Percentiles rank a stretch among this genome's conserved stretches.
Conservation (phyloP, 2,888 invertebrate genomes). For the Trichopria drosophilae region DNA sequence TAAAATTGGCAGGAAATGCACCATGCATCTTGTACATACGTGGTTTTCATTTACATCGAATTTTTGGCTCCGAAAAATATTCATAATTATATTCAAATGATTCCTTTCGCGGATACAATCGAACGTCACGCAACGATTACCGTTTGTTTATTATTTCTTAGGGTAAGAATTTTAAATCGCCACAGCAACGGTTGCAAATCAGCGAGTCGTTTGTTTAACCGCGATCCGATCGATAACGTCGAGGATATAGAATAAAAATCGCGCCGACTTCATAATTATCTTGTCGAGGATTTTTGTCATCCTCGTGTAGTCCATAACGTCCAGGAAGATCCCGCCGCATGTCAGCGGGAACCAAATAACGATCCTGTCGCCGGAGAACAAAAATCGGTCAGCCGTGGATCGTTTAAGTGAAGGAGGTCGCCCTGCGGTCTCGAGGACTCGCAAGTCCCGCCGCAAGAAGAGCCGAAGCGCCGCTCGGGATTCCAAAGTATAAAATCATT, state of each 20-base stretch:
- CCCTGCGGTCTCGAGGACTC: constrained; percentile 43
- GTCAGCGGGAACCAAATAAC: constrained; percentile 18
- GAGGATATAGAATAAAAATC: constrained; percentile 1
- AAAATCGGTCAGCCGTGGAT: constrained; percentile 38
- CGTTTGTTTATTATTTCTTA: no score
- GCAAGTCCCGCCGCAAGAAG: constrained; percentile 50
- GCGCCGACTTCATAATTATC: neutral
- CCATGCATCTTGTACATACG: no score
- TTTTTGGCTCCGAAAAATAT: no score
- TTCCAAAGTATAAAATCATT: constrained; percentile 38
- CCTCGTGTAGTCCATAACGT: constrained; percentile 6
- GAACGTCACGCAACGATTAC: no score
- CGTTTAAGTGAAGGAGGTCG: constrained; percentile 41
- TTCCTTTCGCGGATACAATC: no score
- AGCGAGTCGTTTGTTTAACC: constrained; percentile 29
- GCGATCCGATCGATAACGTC: neutral
- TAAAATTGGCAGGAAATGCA: no score
- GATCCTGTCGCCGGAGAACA: constrained; percentile 24
- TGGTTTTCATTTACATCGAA: no score
- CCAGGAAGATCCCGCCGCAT: no score
- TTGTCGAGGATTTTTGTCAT: no score
- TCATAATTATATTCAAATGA: no score
- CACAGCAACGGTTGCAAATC: constrained; percentile 26
- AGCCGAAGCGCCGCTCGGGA: constrained; percentile 40
- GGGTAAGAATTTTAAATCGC: no score